Percentiles rank a stretch among this genome's conserved stretches.
These are phyloP conservation scores for Muscina levida DNA, from an alignment of 2,888 invertebrate species.

Conservation along the genomic window DNA sequence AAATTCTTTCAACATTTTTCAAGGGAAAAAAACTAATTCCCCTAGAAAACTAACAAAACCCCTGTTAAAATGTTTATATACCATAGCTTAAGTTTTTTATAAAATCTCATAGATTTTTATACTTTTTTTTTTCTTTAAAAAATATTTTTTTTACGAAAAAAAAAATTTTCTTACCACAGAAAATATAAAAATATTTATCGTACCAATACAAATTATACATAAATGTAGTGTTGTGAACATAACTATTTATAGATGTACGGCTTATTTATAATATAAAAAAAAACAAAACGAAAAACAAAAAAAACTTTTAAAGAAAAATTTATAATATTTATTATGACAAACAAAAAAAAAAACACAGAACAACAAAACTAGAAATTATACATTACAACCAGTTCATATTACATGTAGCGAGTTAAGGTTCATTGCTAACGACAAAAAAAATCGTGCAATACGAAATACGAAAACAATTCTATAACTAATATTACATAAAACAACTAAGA, in stretches of 20 bases:
- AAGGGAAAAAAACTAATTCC: too few relatives aligned
- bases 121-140: background rate
- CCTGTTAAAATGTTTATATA: too few relatives aligned
- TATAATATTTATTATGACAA: slow-evolving; percentile 36
- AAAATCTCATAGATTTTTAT: too few relatives aligned
- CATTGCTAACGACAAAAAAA: slow-evolving; percentile 40
- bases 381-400: slow-evolving; percentile 21
- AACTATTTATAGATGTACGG: slow-evolving; percentile 59
- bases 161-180: slow-evolving; percentile 20
- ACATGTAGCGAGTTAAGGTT: slow-evolving; percentile 48
- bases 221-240: slow-evolving; percentile 77
- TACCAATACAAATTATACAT: slow-evolving; percentile 49
- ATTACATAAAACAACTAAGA: slow-evolving; percentile 23
- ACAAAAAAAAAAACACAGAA: slow-evolving; percentile 21
- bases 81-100: too few relatives aligned
- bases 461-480: too few relatives aligned
- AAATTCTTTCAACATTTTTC: too few relatives aligned
- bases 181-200: slow-evolving; percentile 52
- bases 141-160: background rate
- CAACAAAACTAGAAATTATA: too few relatives aligned
- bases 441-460: too few relatives aligned
- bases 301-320: slow-evolving; percentile 35
- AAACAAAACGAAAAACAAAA: slow-evolving; percentile 44
- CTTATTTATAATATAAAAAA: slow-evolving; percentile 52
- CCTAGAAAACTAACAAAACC: too few relatives aligned